phyloP scores from a whole-genome alignment of 1,140 invertebrate genomes.

The Drosophila littoralis region DNA sequence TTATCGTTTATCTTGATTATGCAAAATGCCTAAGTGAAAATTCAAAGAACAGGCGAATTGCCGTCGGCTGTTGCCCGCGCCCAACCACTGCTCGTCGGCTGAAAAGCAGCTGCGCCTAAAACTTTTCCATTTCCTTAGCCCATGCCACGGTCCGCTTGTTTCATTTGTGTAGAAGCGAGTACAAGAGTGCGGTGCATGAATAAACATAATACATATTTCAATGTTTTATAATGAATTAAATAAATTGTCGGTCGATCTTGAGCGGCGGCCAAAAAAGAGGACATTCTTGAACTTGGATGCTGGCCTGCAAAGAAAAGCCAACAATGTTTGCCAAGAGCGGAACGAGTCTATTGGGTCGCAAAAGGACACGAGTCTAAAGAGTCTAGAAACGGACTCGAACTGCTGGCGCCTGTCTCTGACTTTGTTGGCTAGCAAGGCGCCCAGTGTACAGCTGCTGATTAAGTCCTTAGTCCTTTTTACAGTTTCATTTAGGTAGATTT shows the following conservation, averaged over 20 bases:
- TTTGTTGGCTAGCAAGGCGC: background rate
- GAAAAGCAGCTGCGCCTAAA: constrained; percentile 64
- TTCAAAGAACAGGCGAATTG: constrained; percentile 56
- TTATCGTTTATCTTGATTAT: constrained; percentile 83
- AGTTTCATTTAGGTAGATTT: constrained; percentile 4
- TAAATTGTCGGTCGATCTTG: constrained; percentile 68
- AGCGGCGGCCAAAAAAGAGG: constrained; percentile 34
- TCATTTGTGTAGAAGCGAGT: constrained; percentile 12
- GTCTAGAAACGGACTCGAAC: background rate
- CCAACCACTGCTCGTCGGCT: background rate
- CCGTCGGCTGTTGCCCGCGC: constrained; percentile 3
- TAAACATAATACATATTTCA: constrained; percentile 79
- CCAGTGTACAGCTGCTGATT: constrained; percentile 58
- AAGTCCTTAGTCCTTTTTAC: constrained; percentile 43
- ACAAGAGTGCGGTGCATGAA: constrained; percentile 38
- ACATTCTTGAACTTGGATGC: constrained; percentile 42
- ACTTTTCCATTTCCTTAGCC: constrained; percentile 72
- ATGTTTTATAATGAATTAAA: constrained; percentile 82
- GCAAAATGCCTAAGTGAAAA: constrained; percentile 82
- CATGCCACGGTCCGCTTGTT: constrained; percentile 33
- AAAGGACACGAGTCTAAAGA: background rate
- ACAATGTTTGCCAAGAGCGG: constrained; percentile 49
- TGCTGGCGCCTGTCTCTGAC: constrained; percentile 16
- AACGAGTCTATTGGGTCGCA: background rate
- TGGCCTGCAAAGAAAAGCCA: constrained; percentile 3